Percentiles rank a stretch among this genome's conserved stretches.
Conservation (phyloP, 2,888 invertebrate species). For the Eupsilia transversa region DNA sequence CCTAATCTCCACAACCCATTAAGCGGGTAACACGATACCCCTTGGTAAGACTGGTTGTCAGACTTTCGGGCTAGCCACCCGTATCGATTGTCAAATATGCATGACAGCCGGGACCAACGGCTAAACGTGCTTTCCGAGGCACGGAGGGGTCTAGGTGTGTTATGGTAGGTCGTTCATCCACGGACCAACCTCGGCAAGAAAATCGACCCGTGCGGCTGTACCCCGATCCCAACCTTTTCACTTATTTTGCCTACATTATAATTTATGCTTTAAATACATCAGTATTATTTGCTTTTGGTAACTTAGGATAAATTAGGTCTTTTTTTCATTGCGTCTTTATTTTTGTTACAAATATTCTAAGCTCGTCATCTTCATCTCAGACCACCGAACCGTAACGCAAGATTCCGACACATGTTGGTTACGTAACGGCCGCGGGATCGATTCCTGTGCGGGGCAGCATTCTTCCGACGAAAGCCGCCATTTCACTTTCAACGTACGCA, state of each 20-base stretch:
- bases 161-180: neutral
- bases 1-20: no score
- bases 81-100: no score
- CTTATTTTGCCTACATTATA: neutral
- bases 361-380: neutral
- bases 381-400: constrained; percentile 28
- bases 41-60: no score
- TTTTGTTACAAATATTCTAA: neutral
- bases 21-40: no score
- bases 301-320: neutral
- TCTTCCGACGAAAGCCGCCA: constrained; percentile 81
- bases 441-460: constrained; percentile 79
- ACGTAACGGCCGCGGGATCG: constrained; percentile 69
- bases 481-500: constrained; percentile 84
- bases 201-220: neutral
- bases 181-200: neutral
- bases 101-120: neutral
- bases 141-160: no score
- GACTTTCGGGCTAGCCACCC: no score
- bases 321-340: no score
- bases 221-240: neutral
- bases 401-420: constrained; percentile 57
- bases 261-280: neutral
- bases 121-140: no score
- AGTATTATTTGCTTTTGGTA: neutral